A percentile compares a stretch with the other conserved stretches of the same genome.
Evolutionary conservation across 2,888 invertebrate species (phyloP).

Genomic region (Phaedon cochleariae): DNA sequence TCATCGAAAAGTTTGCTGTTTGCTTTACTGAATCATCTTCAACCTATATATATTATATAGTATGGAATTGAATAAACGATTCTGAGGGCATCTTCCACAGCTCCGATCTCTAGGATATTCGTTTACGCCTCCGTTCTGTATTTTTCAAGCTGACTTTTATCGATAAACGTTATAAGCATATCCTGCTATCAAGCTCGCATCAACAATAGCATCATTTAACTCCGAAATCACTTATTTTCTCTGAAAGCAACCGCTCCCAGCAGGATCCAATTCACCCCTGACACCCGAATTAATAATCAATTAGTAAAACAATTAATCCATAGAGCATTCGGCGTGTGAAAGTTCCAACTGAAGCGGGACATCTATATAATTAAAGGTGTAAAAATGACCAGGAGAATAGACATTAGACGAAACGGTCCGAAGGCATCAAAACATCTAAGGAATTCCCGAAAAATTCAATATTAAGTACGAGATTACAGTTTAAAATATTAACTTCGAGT

Average conservation of each 20-base stretch:
- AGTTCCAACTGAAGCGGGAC: conserved; percentile 19
- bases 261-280: conserved; percentile 33
- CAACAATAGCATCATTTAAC: too few relatives aligned
- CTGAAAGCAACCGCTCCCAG: conserved; percentile 25
- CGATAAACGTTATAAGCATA: too few relatives aligned
- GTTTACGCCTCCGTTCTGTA: too few relatives aligned
- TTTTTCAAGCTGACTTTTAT: too few relatives aligned
- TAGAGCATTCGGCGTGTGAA: conserved; percentile 34
- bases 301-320: conserved; percentile 41
- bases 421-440: conserved; percentile 36
- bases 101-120: too few relatives aligned
- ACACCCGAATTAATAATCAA: conserved; percentile 41
- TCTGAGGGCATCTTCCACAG: too few relatives aligned
- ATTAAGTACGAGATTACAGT: conserved; percentile 58
- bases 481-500: conserved; percentile 59
- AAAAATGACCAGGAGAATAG: conserved; percentile 6
- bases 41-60: too few relatives aligned
- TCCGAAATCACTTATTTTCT: too few relatives aligned
- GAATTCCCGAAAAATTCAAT: conserved; percentile 56
- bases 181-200: too few relatives aligned
- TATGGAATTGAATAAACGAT: too few relatives aligned
- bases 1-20: too few relatives aligned
- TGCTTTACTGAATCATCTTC: too few relatives aligned
- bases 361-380: conserved; percentile 22
- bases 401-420: conserved; percentile 22